Conservation (phyloP, 2,797 vertebrate genomes). For the Perodicticus potto region DNA sequence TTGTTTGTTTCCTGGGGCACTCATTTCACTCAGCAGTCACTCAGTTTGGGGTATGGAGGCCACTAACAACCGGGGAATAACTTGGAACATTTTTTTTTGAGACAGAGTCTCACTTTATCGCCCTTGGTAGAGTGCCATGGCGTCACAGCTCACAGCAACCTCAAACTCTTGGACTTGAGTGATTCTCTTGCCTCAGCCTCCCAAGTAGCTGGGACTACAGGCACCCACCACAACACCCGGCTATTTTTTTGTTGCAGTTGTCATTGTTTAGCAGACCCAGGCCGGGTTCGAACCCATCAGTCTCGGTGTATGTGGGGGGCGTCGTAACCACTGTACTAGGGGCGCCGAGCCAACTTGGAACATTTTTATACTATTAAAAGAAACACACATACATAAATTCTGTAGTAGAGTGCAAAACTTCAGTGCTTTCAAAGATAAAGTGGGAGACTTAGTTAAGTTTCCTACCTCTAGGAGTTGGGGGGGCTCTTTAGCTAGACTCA, state of each 20-base stretch:
- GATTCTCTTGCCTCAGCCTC: no score
- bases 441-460: not conserved
- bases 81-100: conserved; percentile 39
- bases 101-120: no score
- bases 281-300: no score
- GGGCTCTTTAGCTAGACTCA: not conserved
- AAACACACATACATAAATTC: not conserved
- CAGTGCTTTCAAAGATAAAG: not conserved
- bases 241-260: no score
- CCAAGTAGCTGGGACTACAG: no score
- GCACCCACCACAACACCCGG: no score
- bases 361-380: conserved; percentile 48
- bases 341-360: not conserved
- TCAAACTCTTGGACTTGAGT: no score
- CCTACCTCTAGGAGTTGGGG: not conserved
- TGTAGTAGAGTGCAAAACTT: not conserved
- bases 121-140: no score
- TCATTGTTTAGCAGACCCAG: no score
- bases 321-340: no score
- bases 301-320: no score
- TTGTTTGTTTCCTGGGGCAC: conserved; percentile 39
- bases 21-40: not conserved
- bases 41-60: not conserved
- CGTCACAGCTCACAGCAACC: no score
- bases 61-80: conserved; percentile 1